Conservation (phyloP, 2,797 vertebrate genomes). For the Mus caroli region DNA sequence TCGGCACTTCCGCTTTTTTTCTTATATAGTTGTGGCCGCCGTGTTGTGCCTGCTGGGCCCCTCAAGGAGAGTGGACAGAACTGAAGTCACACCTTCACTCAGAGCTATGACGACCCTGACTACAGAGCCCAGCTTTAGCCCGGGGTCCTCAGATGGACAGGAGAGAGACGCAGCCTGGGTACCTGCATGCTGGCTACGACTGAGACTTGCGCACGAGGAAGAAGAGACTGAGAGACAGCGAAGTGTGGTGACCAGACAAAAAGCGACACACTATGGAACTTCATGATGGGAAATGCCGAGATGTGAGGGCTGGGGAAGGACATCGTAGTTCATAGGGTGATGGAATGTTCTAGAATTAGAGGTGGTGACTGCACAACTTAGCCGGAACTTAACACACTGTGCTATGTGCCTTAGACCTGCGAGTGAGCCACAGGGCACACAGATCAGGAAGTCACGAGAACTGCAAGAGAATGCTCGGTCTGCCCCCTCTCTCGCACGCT, state of each 20-base stretch:
- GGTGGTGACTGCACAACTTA: background rate
- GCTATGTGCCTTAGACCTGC: background rate
- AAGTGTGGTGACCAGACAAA: background rate
- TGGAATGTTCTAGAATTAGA: background rate
- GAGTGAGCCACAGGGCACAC: background rate
- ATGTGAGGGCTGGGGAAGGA: background rate
- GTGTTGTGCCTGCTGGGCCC: too few species aligned
- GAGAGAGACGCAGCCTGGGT: too few species aligned
- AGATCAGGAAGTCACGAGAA: background rate
- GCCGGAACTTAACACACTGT: background rate
- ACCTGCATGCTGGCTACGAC: rapidly evolving
- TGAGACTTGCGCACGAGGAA: too few species aligned
- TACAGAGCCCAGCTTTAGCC: background rate
- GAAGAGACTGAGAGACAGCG: background rate
- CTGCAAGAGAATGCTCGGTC: too few species aligned
- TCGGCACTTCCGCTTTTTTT: background rate
- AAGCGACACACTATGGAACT: too few species aligned
- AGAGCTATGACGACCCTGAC: background rate
- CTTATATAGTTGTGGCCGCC: background rate
- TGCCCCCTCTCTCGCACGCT: background rate
- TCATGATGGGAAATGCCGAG: rapidly evolving
- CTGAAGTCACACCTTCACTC: background rate
- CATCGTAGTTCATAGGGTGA: background rate
- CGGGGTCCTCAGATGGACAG: background rate
- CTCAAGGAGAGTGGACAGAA: background rate